phyloP scores from a whole-genome alignment of 2,888 invertebrate genomes.

The Petrophora chlorosata region DNA sequence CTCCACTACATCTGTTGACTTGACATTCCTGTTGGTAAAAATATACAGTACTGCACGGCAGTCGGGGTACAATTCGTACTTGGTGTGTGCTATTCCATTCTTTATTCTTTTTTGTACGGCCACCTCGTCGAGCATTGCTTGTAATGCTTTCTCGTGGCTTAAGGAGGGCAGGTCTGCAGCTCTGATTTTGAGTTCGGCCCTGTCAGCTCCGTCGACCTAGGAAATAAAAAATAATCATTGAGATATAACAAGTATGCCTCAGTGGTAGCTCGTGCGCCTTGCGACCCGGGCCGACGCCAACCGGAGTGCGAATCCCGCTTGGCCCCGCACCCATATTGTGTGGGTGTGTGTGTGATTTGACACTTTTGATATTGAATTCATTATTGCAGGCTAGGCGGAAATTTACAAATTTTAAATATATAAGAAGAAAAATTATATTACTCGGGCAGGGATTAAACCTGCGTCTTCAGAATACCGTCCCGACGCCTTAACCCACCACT shows the following conservation, averaged over 20 bases:
- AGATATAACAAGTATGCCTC: background rate
- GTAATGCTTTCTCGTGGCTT: slow-evolving; percentile 60
- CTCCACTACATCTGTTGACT: slow-evolving; percentile 22
- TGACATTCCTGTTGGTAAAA: slow-evolving; percentile 51
- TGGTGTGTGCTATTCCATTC: slow-evolving; percentile 59
- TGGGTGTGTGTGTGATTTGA: no score
- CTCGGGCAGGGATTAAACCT: no score
- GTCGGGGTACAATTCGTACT: slow-evolving; percentile 69
- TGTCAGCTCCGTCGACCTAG: slow-evolving; percentile 75
- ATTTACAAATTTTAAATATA: no score
- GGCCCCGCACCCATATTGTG: no score
- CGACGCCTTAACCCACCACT: no score
- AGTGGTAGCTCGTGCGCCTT: no score
- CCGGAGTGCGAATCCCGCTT: no score
- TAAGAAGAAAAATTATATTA: no score
- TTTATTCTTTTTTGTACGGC: slow-evolving; percentile 56
- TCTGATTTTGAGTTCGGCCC: slow-evolving; percentile 69
- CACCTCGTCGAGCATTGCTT: slow-evolving; percentile 64
- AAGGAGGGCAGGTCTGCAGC: slow-evolving; percentile 59
- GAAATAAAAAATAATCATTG: slow-evolving; percentile 32
- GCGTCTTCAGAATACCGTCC: no score
- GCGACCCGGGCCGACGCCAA: no score
- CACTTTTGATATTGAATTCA: no score
- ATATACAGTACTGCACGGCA: slow-evolving; percentile 74
- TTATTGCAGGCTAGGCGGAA: no score